These are phyloP conservation scores for Automeris io DNA, from an alignment of 2,888 invertebrate genomes.

Conservation along the genomic window DNA sequence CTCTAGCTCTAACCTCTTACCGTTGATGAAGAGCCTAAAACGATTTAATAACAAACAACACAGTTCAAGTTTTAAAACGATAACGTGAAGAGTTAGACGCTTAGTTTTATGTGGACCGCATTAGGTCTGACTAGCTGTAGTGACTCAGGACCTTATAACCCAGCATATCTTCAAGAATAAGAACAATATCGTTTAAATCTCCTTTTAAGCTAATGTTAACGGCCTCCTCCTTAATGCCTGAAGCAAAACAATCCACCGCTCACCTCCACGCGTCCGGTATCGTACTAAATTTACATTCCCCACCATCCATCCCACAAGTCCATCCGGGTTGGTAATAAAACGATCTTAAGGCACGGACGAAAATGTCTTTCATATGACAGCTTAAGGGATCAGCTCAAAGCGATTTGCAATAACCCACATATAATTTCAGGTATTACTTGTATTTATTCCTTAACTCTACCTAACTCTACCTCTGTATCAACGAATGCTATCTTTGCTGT, in stretches of 20 bases:
- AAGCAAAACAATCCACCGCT: constrained; percentile 74
- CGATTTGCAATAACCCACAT: constrained; percentile 8
- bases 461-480: too few relatives aligned
- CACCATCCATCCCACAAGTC: constrained; percentile 73
- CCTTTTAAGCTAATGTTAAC: constrained; percentile 35
- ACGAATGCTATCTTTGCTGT: too few relatives aligned
- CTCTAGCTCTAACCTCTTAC: too few relatives aligned
- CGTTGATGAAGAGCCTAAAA: too few relatives aligned
- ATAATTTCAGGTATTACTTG: too few relatives aligned
- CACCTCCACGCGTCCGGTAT: constrained; percentile 72
- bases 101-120: too few relatives aligned
- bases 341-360: constrained; percentile 69
- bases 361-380: constrained; percentile 55
- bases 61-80: too few relatives aligned
- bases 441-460: too few relatives aligned
- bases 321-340: constrained; percentile 74
- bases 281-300: constrained; percentile 75
- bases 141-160: neutral
- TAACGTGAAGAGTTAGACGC: too few relatives aligned
- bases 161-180: neutral
- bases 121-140: constrained; percentile 8
- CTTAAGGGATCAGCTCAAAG: constrained; percentile 21
- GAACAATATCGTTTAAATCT: neutral
- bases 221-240: constrained; percentile 52
- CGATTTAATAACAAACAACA: too few relatives aligned